A percentile compares a stretch with the other conserved stretches of the same genome.
Conservation (phyloP, 2,113 vertebrate genomes). For the Megaptera novaeangliae region DNA sequence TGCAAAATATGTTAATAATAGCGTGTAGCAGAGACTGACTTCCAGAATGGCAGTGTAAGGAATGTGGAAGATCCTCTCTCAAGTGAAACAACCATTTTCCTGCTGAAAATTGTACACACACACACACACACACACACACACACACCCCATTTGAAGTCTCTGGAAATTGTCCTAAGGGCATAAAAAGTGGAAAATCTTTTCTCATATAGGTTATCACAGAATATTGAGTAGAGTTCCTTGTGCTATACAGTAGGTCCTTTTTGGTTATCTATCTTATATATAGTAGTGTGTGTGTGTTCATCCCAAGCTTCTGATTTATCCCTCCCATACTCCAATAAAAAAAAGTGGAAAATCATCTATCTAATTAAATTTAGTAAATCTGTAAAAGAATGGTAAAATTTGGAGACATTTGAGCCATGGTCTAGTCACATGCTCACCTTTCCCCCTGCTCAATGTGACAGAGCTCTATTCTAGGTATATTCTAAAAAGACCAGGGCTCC, state of each 20-base stretch:
- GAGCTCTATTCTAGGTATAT: neutral
- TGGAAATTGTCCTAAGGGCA: neutral
- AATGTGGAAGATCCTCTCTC: neutral
- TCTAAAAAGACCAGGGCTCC: neutral
- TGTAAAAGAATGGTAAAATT: neutral
- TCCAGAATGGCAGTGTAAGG: neutral
- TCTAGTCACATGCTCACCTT: neutral
- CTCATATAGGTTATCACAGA: neutral
- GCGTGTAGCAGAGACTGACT: neutral
- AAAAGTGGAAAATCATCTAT: neutral
- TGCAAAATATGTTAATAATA: neutral
- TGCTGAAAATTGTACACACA: neutral
- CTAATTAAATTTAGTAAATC: neutral
- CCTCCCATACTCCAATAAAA: neutral
- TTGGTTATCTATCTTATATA: neutral
- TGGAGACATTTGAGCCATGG: no score
- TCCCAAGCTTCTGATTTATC: neutral
- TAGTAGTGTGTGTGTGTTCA: neutral
- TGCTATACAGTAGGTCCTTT: neutral
- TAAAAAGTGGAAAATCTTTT: neutral
- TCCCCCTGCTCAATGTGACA: neutral
- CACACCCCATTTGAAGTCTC: neutral
- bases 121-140: neutral
- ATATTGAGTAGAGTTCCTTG: neutral
- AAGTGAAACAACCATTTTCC: neutral